These are phyloP conservation scores for Sebastes itinus DNA, from an alignment of 2,797 vertebrate species.

Conservation along the genomic window DNA sequence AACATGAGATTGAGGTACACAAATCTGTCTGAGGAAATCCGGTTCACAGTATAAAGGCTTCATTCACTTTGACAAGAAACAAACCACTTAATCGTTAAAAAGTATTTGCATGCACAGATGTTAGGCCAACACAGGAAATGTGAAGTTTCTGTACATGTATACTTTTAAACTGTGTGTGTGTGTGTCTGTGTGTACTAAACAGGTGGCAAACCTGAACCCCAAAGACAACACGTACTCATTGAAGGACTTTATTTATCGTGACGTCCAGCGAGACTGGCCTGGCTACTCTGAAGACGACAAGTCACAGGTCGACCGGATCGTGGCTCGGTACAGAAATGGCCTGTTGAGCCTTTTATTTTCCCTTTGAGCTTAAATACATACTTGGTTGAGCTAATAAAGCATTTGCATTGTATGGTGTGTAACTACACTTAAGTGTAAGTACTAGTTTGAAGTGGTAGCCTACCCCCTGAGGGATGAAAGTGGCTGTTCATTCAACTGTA, in stretches of 20 bases:
- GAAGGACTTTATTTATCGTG: conserved; percentile 91
- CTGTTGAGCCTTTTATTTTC: background rate
- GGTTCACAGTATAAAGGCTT: conserved; percentile 13
- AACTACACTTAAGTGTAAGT: background rate
- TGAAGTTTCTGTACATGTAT: conserved; percentile 37
- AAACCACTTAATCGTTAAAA: background rate
- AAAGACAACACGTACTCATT: conserved; percentile 92
- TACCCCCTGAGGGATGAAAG: background rate
- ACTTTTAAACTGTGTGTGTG: conserved; percentile 1
- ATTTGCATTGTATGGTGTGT: background rate
- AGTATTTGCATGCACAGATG: conserved; percentile 67
- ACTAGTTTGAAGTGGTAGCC: background rate
- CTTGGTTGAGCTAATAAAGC: background rate
- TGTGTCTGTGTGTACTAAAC: conserved; percentile 28
- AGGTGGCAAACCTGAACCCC: conserved; percentile 92
- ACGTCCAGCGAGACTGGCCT: conserved; percentile 91
- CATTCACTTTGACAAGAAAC: conserved; percentile 39
- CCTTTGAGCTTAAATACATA: background rate
- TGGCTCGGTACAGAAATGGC: conserved; percentile 83
- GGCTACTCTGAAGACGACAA: conserved; percentile 90
- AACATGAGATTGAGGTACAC: background rate
- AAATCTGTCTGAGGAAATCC: conserved; percentile 18
- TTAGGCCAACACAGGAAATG: conserved; percentile 47
- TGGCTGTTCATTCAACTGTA: background rate
- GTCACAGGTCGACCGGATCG: conserved; percentile 83